Base-by-base conservation (phyloP, 35 echinoderm and acorn worm genomes). In the Holothuria glaberrima region DNA sequence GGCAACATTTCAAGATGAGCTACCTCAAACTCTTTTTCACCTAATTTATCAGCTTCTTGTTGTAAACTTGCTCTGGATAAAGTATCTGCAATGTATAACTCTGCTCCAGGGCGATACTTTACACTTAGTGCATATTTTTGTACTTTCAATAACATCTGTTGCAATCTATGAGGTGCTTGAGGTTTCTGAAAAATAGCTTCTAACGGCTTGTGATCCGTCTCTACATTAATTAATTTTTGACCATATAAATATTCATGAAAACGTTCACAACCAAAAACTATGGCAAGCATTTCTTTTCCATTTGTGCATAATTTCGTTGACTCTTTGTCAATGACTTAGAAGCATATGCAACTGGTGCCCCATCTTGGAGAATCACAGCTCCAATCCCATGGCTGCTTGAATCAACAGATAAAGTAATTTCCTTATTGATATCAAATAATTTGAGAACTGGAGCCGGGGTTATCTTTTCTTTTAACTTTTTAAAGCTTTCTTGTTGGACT, bases 231-330 rank as follows among this genome's bases (percentile, higher is more conserved):
- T 61, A 75, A 10, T 60, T 75, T 58, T 30, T 38, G 86, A 54
- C 72, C 30, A 89, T 89, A 32, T 76, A 58, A 32, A 68, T 48
- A 86, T 35, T 91, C 65, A 13, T 88, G 64, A 70, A 88, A 88
- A 70, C 65, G 7, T 22, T 68, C 65, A 52, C 64, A 73, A 46
- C 65, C 86, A 72, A 88, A 88, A 6, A 72, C 65, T 30, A 88
- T 88, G 24, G 86, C 86, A 2, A 88, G 44, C 64, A 88, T 70
- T 26, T 88, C 86, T 56, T 88, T 88, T 88, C 86, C 22, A 88
- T 88, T 50, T 70, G 86, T 2, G 67, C 86, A 56, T 88, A 88
- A 50, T 79, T 58, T 73, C 32, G 21, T 88, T 73, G 32, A 24
- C 44, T 18, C 27, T 68, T 34, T 19, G 30, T 88, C 24, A 88